phyloP scores from a whole-genome alignment of 2,113 vertebrate species.

The Podarcis muralis region DNA sequence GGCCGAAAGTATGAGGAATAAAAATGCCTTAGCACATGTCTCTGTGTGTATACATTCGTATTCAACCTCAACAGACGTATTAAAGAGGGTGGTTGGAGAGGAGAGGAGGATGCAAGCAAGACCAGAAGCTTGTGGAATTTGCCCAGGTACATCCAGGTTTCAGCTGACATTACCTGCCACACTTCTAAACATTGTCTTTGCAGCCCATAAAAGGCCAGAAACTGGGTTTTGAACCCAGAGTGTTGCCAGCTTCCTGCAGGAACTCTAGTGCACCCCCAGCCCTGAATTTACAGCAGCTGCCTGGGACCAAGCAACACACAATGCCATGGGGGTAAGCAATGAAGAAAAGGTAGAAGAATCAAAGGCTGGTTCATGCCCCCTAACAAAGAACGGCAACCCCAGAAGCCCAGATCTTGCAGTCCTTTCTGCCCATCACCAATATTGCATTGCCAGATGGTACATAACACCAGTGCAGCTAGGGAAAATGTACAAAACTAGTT shows the following conservation, averaged over 20 bases:
- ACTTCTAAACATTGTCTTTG: background rate
- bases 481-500: too few species aligned
- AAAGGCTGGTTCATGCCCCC: rapidly evolving
- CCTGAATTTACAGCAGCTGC: background rate
- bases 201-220: background rate
- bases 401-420: background rate
- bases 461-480: too few species aligned
- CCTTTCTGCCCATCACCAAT: too few species aligned
- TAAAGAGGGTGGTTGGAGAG: background rate
- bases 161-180: background rate
- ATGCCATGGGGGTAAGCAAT: background rate
- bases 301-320: background rate
- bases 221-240: background rate
- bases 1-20: background rate
- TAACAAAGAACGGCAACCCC: too few species aligned
- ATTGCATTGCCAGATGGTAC: background rate
- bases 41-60: background rate
- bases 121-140: background rate
- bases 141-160: background rate
- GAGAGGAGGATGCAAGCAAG: background rate
- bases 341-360: background rate
- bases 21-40: background rate
- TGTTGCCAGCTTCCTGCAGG: too few species aligned
- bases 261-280: background rate
- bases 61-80: background rate